Base-by-base conservation (phyloP, 1,140 invertebrate species). In the Probaryconus sp. region DNA sequence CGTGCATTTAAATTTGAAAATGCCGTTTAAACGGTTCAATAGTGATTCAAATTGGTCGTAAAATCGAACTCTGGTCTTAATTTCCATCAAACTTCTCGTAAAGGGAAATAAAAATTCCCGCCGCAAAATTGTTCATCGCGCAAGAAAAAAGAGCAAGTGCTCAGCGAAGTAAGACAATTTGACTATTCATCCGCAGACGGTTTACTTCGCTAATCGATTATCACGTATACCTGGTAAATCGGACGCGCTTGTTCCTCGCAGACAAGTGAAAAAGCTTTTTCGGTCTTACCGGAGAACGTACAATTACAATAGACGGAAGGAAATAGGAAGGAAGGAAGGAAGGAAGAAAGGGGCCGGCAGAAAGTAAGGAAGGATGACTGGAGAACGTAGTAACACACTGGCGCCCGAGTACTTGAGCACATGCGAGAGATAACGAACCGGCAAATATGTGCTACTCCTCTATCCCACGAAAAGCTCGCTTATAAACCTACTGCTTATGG, bases 151-250 rank as follows among this genome's bases (percentile, higher is more conserved):
- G 38, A 64, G n/a, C 9, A 21, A 11, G 14, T 5, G 42, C 24
- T 20, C 13, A 11, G 30, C 31, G 13, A 38, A 55, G 48, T 47
- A 67, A 21, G 42, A 56, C 63, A 48, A 48, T 67, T 67, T 56
- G 16, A 42, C 42, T 56, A 43, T 67, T 56, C 63, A 67, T 55
- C 42, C 43, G 38, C 61, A 55, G 50, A 17, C 38, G 40, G 48
- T 65, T 65, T 65, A 65, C 31, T 65, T 38, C 61, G 42, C 48
- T 65, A 65, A 65, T 65, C 61, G 50, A 55, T 65, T 65, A 40
- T 55, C 61, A 47, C 61, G 30, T 67, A 55, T 48, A 40, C 28
- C 50, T 42, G 26, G 63, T 48, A 43, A 64, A 53, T 53, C 60
- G 38, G 38, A 33, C 38, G 10, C 31, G 6, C 31, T 51, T 64